A percentile compares a stretch with the other conserved stretches of the same genome.
Evolutionary conservation across 2,888 invertebrate species (phyloP).

Genomic region (Ditula angustiorana): DNA sequence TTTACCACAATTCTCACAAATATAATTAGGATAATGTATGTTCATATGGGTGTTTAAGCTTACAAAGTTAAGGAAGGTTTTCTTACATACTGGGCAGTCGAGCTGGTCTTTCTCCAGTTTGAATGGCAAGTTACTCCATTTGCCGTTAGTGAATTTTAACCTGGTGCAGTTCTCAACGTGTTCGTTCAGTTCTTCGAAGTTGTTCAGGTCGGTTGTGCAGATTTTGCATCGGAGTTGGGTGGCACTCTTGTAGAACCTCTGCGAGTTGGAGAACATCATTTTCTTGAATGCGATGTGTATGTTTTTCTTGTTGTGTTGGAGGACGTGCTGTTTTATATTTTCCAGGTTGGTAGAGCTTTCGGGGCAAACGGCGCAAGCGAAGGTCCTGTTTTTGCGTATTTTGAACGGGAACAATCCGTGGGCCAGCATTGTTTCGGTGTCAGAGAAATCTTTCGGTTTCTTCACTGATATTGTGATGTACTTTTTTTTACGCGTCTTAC

Average conservation of each 20-base stretch:
- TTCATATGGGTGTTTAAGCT: slow-evolving; percentile 82
- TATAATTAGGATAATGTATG: slow-evolving; percentile 78
- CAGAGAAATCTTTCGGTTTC: slow-evolving; percentile 55
- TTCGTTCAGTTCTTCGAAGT: slow-evolving; percentile 61
- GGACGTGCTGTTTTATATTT: slow-evolving; percentile 63
- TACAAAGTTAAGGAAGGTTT: slow-evolving; percentile 74
- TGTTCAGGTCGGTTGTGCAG: slow-evolving; percentile 63
- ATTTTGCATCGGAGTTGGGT: slow-evolving; percentile 67
- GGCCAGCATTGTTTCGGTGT: slow-evolving; percentile 64
- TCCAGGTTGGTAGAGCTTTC: slow-evolving; percentile 64
- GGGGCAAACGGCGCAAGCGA: slow-evolving; percentile 67
- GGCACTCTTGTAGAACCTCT: slow-evolving; percentile 61
- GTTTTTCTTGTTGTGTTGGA: slow-evolving; percentile 62
- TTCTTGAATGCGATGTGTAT: slow-evolving; percentile 71
- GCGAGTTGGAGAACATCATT: slow-evolving; percentile 67
- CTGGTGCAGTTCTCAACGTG: slow-evolving; percentile 67
- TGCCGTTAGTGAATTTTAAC: slow-evolving; percentile 49
- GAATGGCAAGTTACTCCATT: slow-evolving; percentile 73
- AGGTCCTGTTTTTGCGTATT: slow-evolving; percentile 62
- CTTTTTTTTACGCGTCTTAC: slow-evolving; percentile 52
- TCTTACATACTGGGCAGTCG: slow-evolving; percentile 76
- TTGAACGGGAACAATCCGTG: slow-evolving; percentile 75
- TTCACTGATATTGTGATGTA: slow-evolving; percentile 53
- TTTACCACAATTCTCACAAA: slow-evolving; percentile 82
- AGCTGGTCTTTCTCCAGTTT: slow-evolving; percentile 77